These are phyloP conservation scores for Ridgeia piscesae DNA, from an alignment of 1,140 invertebrate species.

Conservation along the genomic window DNA sequence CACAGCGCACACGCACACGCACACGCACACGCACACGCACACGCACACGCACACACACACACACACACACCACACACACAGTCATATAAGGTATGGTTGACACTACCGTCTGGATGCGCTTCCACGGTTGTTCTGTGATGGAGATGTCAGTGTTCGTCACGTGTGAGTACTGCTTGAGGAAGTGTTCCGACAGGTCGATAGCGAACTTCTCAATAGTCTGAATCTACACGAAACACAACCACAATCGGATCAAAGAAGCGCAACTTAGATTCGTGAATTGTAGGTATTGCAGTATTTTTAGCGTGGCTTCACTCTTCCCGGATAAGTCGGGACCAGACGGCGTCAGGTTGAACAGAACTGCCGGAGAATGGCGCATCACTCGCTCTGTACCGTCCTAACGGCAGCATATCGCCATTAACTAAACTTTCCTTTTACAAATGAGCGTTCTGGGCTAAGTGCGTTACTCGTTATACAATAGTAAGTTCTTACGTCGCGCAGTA, in stretches of 20 bases:
- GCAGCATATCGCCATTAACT: no score
- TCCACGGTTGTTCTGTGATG: conserved; percentile 74
- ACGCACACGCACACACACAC: background rate
- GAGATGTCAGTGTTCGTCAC: conserved; percentile 69
- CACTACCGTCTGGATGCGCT: conserved; percentile 61
- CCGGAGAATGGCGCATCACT: no score
- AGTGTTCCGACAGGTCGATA: conserved; percentile 70
- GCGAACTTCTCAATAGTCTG: conserved; percentile 74
- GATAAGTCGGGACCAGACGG: no score
- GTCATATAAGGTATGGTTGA: background rate
- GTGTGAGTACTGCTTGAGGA: conserved; percentile 71
- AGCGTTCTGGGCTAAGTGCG: no score
- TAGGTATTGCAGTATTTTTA: no score
- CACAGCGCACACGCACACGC: background rate
- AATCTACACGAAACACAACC: conserved; percentile 47
- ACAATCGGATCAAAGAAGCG: background rate
- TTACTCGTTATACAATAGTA: no score
- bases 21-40: background rate
- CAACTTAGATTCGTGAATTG: no score
- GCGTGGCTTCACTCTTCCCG: no score
- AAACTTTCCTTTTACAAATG: no score
- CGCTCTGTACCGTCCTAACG: no score
- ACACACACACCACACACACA: background rate
- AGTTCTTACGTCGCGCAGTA: no score
- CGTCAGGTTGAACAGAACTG: no score